Base-by-base conservation (phyloP, 2,888 invertebrate genomes). In the Ornithoptera priamus region DNA sequence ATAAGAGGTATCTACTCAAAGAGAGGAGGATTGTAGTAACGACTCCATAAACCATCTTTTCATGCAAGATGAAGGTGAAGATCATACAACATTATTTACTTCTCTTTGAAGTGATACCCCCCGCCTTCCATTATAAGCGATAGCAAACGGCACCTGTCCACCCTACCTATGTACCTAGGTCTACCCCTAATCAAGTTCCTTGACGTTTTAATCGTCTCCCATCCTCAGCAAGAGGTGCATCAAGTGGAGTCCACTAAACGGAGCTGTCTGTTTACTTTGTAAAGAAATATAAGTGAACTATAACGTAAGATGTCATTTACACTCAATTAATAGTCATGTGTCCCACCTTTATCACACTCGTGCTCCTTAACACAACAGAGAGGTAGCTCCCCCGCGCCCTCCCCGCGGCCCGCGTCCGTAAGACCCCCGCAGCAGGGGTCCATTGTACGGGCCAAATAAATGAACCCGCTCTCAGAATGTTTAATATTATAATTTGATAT, bases 401-500 rank as follows among this genome's bases (percentile, higher is more conserved):
- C 75, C 69, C 68, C 71, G 71, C 68, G 72, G 70, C 76, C 42
- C 73, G 61, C 53, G 1, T 18, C 53, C 53, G 53, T 53, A 18
- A 67, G n/a, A 74, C 73, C 76, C 74, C 71, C 85, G 17, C 89
- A 74, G 75, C 90, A 77, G 90, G 92, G 83, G 77, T 73, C 86
- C 88, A 83, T 92, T 91, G 90, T 91, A 81, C 78, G 72, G 71
- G 71, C 75, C 83, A 86, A 85, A 91, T 87, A 89, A 91, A 92
- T 89, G 92, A 86, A 86, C 82, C 86, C 77, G 79, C 79, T 78
- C 85, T 80, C 79, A 85, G 84, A 85, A 87, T 86, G 85, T 84
- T 89, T 89, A 90, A 91, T 91, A 91, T 91, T 92, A 92, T 92
- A 92, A 92, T 92, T 91, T 92, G 92, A 92, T 92, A 92, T 92